A percentile compares a stretch with the other conserved stretches of the same genome.
Conservation (phyloP, 2,113 vertebrate genomes). For the Pygoscelis antarcticus region DNA sequence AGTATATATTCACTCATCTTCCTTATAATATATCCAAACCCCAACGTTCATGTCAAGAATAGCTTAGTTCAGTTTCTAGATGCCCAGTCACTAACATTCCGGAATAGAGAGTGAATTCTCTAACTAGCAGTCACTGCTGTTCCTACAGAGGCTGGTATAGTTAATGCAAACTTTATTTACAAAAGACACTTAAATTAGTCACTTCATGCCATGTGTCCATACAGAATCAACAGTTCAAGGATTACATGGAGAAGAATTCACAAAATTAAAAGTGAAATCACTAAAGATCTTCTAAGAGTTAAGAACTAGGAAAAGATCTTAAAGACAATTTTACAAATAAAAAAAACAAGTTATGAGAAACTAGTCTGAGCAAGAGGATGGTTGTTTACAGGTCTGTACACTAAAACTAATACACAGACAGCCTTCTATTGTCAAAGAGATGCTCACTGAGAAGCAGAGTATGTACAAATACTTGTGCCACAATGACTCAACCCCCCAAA, state of each 20-base stretch:
- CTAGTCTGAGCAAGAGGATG: constrained; percentile 72
- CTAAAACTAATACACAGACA: constrained; percentile 81
- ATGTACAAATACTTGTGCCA: constrained; percentile 85
- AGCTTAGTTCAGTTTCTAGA: background rate
- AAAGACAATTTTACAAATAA: constrained; percentile 77
- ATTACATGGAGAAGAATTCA: constrained; percentile 78
- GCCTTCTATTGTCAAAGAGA: constrained; percentile 76
- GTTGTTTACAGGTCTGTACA: constrained; percentile 84
- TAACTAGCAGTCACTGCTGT: constrained; percentile 50
- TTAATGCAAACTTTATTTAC: constrained; percentile 98
- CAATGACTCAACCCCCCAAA: constrained; percentile 72
- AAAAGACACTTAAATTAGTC: constrained; percentile 87
- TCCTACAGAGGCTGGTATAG: constrained; percentile 66
- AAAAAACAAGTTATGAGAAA: constrained; percentile 71
- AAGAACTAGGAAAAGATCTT: constrained; percentile 76
- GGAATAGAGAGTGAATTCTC: constrained; percentile 30
- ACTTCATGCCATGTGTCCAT: constrained; percentile 93
- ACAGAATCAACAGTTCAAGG: constrained; percentile 83
- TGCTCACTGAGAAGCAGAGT: constrained; percentile 76
- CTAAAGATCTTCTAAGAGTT: constrained; percentile 75
- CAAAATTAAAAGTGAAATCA: constrained; percentile 77
- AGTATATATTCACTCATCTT: background rate
- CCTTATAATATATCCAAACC: background rate
- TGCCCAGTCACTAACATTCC: constrained; percentile 27
- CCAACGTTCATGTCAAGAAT: background rate